Base-by-base conservation (phyloP, 2,888 invertebrate species). In the Acronicta alni region DNA sequence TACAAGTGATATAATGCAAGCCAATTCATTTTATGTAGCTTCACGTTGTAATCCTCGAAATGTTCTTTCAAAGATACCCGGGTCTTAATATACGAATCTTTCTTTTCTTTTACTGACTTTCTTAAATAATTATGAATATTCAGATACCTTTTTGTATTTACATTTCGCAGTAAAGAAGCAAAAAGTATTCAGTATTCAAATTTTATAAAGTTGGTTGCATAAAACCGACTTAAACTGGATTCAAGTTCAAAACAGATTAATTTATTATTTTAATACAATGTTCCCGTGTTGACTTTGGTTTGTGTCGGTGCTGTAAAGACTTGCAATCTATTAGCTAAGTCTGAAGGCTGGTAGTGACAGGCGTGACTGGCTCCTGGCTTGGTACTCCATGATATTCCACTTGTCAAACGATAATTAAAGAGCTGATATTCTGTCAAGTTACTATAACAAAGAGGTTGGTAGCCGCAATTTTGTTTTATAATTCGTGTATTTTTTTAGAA, bases 321-420 rank as follows among this genome's bases (percentile, higher is more conserved):
- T 35, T 35, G 35, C 17, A 17, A 45, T 42, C 8, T 41, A 26
- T 32, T 16, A 23, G 14, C 15, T 16, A 14, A 37, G 17, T 38
- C 5, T 23, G 16, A 23, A 46, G 48, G 44, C 62, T 61, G 48
- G 61, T n/a, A 35, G 48, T 53, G 61, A 39, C 61, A 67, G 26
- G 48, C 53, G 67, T 53, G 48, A 42, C 45, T 30, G 15, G 23
- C 42, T 14, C 32, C 17, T 20, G 8, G 2, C 9, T 17, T 30
- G 30, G 30, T 12, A 30, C 12, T 30, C 30, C 30, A 12, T 30
- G 30, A 12, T 12, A 12, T 14, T 16, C 14, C n/a, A 53, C 9
- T 12, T 51, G 38, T 41, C 26, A 51, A 20, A 3, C 10, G n/a
- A 45, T 32, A 17, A 57, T 43, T 17, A 37, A 12, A 14, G 26